Evolutionary conservation across 1,140 invertebrate species (phyloP).

Genomic region (Drosophila teissieri): DNA sequence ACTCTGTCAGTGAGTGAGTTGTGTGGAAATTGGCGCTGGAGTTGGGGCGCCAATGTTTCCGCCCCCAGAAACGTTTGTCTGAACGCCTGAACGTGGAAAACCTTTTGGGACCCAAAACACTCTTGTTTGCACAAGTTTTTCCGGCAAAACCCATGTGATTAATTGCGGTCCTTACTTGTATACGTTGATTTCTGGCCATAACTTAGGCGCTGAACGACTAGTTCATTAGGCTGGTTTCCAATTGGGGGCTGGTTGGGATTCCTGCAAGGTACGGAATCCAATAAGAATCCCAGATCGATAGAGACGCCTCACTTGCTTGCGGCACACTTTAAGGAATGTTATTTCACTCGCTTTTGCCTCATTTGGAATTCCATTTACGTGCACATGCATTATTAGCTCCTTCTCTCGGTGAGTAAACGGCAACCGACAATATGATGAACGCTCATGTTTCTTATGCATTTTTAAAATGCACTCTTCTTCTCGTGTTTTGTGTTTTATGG

Average conservation of each 20-base stretch:
- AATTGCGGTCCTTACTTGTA: slow-evolving; percentile 61
- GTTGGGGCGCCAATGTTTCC: slow-evolving; percentile 9
- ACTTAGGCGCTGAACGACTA: slow-evolving; percentile 56
- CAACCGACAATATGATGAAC: slow-evolving; percentile 59
- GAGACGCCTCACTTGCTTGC: background rate
- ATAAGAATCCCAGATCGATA: background rate
- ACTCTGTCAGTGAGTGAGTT: slow-evolving; percentile 55
- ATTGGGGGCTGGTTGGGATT: slow-evolving; percentile 29
- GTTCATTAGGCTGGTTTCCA: slow-evolving; percentile 57
- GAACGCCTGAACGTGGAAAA: slow-evolving; percentile 33
- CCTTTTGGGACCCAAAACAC: slow-evolving; percentile 76
- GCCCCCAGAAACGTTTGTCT: slow-evolving; percentile 14
- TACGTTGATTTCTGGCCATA: slow-evolving; percentile 72
- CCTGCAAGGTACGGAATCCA: background rate
- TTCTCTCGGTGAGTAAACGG: slow-evolving; percentile 47
- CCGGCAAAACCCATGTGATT: slow-evolving; percentile 63
- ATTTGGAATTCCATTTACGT: slow-evolving; percentile 67
- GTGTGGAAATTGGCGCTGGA: slow-evolving; percentile 17
- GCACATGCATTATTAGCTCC: slow-evolving; percentile 51
- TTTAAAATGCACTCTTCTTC: slow-evolving; percentile 78
- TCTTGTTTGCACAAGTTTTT: slow-evolving; percentile 74
- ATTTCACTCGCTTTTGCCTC: slow-evolving; percentile 26
- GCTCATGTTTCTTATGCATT: slow-evolving; percentile 74
- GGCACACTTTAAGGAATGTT: slow-evolving; percentile 30
- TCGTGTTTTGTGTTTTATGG: slow-evolving; percentile 61